These are phyloP conservation scores for Onthophagus sagittarius DNA, from an alignment of 2,888 invertebrate species.

Conservation along the genomic window DNA sequence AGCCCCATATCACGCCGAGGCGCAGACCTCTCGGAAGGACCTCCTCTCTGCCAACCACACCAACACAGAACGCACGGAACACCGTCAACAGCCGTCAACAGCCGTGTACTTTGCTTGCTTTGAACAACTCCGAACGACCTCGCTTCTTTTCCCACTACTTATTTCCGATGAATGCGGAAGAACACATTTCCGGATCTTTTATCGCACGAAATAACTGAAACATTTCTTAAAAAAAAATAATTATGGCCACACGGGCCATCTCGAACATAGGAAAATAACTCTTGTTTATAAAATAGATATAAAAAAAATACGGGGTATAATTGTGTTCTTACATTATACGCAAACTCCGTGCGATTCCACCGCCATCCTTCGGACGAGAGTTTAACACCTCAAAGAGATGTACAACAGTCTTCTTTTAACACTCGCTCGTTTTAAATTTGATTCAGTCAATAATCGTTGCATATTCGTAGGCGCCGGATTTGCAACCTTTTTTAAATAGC, in stretches of 20 bases:
- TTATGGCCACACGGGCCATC: neutral
- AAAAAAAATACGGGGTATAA: neutral
- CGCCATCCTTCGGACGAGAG: neutral
- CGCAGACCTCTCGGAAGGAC: neutral
- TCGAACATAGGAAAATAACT: neutral
- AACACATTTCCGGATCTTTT: neutral
- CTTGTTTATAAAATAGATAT: neutral
- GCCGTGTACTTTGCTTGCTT: neutral
- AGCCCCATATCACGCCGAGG: neutral
- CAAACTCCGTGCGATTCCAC: neutral
- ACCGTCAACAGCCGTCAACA: neutral
- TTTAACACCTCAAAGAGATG: neutral
- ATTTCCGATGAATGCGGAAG: neutral
- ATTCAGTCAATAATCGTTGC: too few relatives aligned
- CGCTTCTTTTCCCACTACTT: neutral
- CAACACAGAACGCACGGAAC: too few relatives aligned
- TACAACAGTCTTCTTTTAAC: too few relatives aligned
- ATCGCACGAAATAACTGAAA: neutral
- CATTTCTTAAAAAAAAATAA: neutral
- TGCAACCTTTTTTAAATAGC: too few relatives aligned
- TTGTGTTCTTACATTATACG: neutral
- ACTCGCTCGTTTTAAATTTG: too few relatives aligned
- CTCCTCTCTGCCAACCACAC: neutral
- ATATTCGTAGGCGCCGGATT: too few relatives aligned
- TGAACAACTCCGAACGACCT: neutral